Evolutionary conservation across 2,113 vertebrate genomes (phyloP), one percentile per base, ranked within the genome.

Genomic region (Xiphophorus hellerii): DNA sequence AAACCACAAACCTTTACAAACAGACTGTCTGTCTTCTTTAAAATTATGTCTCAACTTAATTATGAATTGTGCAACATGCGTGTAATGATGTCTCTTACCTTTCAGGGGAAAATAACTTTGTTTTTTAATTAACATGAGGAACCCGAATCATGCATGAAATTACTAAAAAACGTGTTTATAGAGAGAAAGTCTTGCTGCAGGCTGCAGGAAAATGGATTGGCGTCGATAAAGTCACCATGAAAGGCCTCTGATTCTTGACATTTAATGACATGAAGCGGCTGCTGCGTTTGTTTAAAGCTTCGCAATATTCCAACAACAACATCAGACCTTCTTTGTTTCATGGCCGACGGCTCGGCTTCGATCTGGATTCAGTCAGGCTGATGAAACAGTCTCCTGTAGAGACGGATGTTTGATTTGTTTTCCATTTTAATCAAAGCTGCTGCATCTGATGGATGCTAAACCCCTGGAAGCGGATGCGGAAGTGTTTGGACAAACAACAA

Each of bases 181-280:
- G 80, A 30, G 61, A 81, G 69, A 37, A 85, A 83, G 72, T 86
- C 78, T 84, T 76, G 69, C 22, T 31, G 31, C 3, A 39, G 58
- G 80, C 35, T 74, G 88, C 62, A 20, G 37, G 33, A 88, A 69
- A 44, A 67, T 70, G 73, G 72, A 74, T 62, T 74, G 88, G 84
- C 71, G 83, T 54, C 39, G 89, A 88, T 89, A 87, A 85, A 88
- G 81, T 64, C 73, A 83, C 90, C 90, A 90, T 89, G 35, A 37
- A 37, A 92, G 77, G 70, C 60, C 80, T 90, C 82, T 83, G 84
- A 87, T 87, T 92, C 89, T 84, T 85, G 80, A 91, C 77, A 48
- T 90, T 85, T 89, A 65, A n/a, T 81, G 80, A 88, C 84, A 83
- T 29, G 77, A 88, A 71, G 77, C 54, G 62, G 81, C 54, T 63